phyloP scores from a whole-genome alignment of 2,797 vertebrate species.

The Chelon auratus region DNA sequence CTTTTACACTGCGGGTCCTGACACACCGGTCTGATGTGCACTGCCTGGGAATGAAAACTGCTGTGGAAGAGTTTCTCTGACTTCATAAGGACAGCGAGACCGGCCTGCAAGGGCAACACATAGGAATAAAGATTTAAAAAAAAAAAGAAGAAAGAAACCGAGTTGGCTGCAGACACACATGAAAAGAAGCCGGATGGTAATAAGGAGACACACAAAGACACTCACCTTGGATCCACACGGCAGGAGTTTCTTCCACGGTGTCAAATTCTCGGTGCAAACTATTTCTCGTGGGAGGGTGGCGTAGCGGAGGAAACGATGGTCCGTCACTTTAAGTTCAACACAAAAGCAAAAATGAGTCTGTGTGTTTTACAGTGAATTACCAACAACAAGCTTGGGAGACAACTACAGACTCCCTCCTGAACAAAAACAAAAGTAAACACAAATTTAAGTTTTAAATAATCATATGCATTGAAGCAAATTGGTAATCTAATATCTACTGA shows the following conservation, averaged over 20 bases:
- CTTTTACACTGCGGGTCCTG: slow-evolving; percentile 88
- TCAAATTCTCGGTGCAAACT: slow-evolving; percentile 98
- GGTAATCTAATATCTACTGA: no score
- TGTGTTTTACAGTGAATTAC: no score
- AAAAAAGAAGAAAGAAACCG: background rate
- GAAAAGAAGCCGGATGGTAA: background rate
- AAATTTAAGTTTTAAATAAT: no score
- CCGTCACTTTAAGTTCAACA: slow-evolving; percentile 85
- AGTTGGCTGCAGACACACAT: background rate
- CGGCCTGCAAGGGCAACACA: slow-evolving; percentile 84
- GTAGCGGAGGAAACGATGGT: slow-evolving; percentile 92
- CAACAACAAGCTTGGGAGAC: no score
- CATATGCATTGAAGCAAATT: no score
- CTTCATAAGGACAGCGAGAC: slow-evolving; percentile 94
- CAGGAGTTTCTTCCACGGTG: slow-evolving; percentile 98
- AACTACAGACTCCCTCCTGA: no score
- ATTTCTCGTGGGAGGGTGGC: slow-evolving; percentile 95
- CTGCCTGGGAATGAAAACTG: slow-evolving; percentile 95
- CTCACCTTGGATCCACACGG: slow-evolving; percentile 96
- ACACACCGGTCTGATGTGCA: slow-evolving; percentile 95
- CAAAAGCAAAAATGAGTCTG: slow-evolving; percentile 5
- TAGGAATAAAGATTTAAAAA: background rate
- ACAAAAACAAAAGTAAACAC: no score
- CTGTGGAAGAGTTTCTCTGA: slow-evolving; percentile 97
- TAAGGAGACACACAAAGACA: background rate